Evolutionary conservation across 2,113 vertebrate genomes (phyloP).

Genomic region (Nettapus auritus): DNA sequence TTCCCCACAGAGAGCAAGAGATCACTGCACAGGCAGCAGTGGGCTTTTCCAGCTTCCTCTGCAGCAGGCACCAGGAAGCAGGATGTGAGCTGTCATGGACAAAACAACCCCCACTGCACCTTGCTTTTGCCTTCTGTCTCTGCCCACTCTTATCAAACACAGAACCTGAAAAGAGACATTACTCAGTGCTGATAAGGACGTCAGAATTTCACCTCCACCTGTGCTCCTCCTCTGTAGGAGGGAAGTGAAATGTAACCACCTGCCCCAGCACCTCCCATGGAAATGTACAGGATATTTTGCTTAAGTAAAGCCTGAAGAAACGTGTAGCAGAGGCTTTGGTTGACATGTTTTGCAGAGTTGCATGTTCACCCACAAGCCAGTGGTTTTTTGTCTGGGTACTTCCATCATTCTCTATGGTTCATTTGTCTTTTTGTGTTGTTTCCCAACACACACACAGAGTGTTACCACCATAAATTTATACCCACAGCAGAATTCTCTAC

Average conservation of each 20-base stretch:
- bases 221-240: not conserved
- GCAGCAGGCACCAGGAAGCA: not conserved
- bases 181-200: slow-evolving; percentile 3
- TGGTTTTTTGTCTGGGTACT: not conserved
- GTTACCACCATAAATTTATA: accelerated
- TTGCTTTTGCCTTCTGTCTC: not conserved
- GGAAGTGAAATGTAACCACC: not conserved
- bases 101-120: not conserved
- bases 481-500: not conserved
- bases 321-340: not conserved
- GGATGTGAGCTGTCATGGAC: not conserved
- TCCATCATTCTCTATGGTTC: not conserved
- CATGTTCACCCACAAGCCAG: not conserved
- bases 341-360: not conserved
- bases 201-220: not conserved
- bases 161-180: not conserved
- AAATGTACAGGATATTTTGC: not conserved
- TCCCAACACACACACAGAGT: not conserved
- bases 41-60: not conserved
- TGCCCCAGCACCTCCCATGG: not conserved
- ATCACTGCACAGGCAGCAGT: not conserved
- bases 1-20: accelerated
- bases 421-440: not conserved
- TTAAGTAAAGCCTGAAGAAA: not conserved
- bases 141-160: slow-evolving; percentile 4